These are phyloP conservation scores for Meloidogyne chitwoodi DNA, from an alignment of 1,140 invertebrate genomes.

Conservation along the genomic window DNA sequence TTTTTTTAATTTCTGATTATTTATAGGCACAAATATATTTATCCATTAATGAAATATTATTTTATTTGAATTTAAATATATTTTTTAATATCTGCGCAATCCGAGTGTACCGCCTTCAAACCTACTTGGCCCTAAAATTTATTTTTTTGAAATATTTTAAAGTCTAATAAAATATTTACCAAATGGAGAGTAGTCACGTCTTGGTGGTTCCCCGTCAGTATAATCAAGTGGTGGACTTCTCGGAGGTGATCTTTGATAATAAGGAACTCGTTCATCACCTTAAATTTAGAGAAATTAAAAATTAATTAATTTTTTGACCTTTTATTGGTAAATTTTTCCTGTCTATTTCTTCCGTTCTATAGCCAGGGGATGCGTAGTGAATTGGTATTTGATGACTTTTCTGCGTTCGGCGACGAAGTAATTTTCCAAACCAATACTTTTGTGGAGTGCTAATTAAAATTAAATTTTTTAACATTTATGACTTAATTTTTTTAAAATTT, in stretches of 20 bases:
- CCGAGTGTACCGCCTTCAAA: background rate
- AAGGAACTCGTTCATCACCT: background rate
- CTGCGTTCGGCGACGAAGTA: background rate
- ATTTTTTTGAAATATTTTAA: too few species aligned
- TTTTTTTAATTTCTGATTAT: too few species aligned
- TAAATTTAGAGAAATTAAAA: background rate
- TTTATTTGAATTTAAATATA: too few species aligned
- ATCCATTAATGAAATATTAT: too few species aligned
- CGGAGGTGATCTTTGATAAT: background rate
- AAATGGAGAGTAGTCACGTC: background rate
- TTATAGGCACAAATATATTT: too few species aligned
- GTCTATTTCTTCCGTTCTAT: background rate
- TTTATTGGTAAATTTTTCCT: background rate
- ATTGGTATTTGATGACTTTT: background rate
- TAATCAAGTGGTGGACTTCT: background rate
- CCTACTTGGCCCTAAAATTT: background rate
- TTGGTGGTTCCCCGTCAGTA: background rate
- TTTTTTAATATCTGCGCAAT: background rate
- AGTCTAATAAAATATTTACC: background rate
- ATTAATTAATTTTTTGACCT: background rate
- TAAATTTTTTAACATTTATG: too few species aligned
- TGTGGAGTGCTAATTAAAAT: background rate
- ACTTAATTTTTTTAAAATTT: too few species aligned
- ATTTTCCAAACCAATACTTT: background rate
- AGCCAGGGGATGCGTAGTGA: background rate